These are phyloP conservation scores for Diploptera punctata DNA, from an alignment of 2,888 invertebrate genomes.

Conservation along the genomic window DNA sequence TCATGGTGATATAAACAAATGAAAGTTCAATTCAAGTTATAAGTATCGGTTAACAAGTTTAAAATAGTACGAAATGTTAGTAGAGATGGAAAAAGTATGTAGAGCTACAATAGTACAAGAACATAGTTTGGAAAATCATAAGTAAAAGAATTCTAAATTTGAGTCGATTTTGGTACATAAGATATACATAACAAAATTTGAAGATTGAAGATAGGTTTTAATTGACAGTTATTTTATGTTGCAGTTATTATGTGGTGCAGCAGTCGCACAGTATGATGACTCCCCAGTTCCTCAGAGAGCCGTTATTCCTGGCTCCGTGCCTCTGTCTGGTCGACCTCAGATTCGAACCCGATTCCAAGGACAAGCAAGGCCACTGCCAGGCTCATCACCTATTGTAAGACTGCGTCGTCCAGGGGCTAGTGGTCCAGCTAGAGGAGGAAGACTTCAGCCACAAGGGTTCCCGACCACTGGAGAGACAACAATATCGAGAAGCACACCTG, in stretches of 20 bases:
- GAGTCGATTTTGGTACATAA: too few species aligned
- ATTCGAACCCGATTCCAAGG: slow-evolving; percentile 9
- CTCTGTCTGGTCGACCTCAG: not conserved
- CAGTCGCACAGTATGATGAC: slow-evolving; percentile 23
- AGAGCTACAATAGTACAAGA: too few species aligned
- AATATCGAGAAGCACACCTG: not conserved
- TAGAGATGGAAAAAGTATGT: too few species aligned
- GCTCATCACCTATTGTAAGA: not conserved
- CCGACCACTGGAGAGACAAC: slow-evolving; percentile 5
- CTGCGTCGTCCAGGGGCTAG: slow-evolving; percentile 19
- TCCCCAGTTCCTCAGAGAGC: slow-evolving; percentile 3
- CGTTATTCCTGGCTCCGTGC: slow-evolving; percentile 18
- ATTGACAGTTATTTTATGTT: not conserved
- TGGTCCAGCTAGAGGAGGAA: not conserved
- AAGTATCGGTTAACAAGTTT: too few species aligned
- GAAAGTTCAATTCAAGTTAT: too few species aligned
- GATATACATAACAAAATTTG: too few species aligned
- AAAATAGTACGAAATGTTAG: too few species aligned
- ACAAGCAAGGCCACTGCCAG: slow-evolving; percentile 2
- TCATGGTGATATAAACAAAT: too few species aligned
- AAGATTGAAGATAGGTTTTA: too few species aligned
- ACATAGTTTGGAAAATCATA: too few species aligned
- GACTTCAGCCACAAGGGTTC: not conserved
- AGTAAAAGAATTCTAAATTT: too few species aligned
- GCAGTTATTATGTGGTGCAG: slow-evolving; percentile 7